These are phyloP conservation scores for Ecliptopera silaceata DNA, from an alignment of 2,888 invertebrate genomes.

Conservation along the genomic window DNA sequence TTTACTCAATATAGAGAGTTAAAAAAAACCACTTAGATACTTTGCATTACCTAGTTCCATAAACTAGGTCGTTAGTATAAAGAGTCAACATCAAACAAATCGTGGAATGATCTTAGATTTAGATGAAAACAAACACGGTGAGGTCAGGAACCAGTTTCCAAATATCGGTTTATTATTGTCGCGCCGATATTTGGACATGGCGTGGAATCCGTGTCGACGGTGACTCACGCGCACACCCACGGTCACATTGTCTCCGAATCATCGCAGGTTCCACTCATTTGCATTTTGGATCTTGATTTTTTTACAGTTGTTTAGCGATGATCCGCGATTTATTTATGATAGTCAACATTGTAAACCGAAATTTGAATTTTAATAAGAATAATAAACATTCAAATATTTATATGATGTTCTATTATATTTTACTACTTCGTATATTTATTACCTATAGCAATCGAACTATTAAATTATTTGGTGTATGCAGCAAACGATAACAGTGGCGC, in stretches of 20 bases:
- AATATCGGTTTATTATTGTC: slow-evolving; percentile 52
- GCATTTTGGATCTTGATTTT: slow-evolving; percentile 46
- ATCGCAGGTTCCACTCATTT: slow-evolving; percentile 46
- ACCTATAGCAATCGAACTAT: no score
- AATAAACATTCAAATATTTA: no score
- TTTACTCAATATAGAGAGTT: not conserved
- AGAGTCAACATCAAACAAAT: slow-evolving; percentile 14
- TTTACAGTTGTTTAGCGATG: slow-evolving; percentile 30
- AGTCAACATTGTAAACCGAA: not conserved
- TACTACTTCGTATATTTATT: no score
- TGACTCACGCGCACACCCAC: slow-evolving; percentile 68
- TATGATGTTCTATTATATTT: no score
- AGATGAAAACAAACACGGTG: slow-evolving; percentile 31
- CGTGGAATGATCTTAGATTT: slow-evolving; percentile 21
- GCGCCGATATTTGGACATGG: slow-evolving; percentile 59
- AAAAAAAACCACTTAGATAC: not conserved
- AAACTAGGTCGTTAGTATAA: slow-evolving; percentile 18
- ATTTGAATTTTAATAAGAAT: not conserved
- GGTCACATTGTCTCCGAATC: slow-evolving; percentile 29
- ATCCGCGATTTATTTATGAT: slow-evolving; percentile 38
- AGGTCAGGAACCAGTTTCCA: slow-evolving; percentile 49
- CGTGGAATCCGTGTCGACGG: slow-evolving; percentile 50
- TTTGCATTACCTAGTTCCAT: slow-evolving; percentile 6
- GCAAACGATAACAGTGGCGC: no score
- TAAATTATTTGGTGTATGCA: no score